These are phyloP conservation scores for Ceriagrion tenellum DNA, from an alignment of 2,888 invertebrate species.

Conservation along the genomic window DNA sequence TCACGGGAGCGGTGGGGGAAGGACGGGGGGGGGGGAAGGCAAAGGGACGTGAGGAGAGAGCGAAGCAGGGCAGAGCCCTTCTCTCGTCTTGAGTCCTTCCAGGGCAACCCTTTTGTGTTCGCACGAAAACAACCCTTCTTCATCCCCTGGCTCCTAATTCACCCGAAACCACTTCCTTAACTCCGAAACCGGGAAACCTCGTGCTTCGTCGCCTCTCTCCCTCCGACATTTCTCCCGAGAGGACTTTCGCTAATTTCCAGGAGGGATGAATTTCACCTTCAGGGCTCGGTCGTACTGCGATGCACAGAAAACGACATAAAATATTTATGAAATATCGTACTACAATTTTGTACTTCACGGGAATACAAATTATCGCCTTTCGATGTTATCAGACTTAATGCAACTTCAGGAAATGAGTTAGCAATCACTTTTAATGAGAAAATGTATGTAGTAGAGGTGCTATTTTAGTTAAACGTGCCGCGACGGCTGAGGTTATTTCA, in stretches of 20 bases:
- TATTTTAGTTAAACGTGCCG: too few relatives aligned
- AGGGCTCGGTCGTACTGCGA: too few relatives aligned
- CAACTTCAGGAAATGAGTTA: too few relatives aligned
- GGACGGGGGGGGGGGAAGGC: neutral
- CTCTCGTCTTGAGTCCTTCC: too few relatives aligned
- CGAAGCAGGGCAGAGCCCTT: neutral
- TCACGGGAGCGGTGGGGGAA: neutral
- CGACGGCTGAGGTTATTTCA: too few relatives aligned
- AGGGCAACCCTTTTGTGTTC: neutral
- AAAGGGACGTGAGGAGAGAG: neutral
- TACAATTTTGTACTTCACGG: too few relatives aligned
- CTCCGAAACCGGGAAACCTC: neutral
- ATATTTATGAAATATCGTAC: too few relatives aligned
- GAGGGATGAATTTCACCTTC: neutral
- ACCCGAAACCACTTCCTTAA: neutral
- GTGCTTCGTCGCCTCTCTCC: neutral
- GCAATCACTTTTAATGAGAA: too few relatives aligned
- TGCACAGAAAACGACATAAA: too few relatives aligned
- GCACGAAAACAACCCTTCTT: conserved; percentile 21
- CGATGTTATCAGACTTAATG: too few relatives aligned
- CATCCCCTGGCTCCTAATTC: neutral
- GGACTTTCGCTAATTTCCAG: conserved; percentile 24
- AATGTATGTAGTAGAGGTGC: too few relatives aligned
- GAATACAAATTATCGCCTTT: too few relatives aligned
- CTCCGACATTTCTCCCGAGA: neutral